Conservation (phyloP, 2,113 vertebrate genomes). For the Cheirogaleus medius region DNA sequence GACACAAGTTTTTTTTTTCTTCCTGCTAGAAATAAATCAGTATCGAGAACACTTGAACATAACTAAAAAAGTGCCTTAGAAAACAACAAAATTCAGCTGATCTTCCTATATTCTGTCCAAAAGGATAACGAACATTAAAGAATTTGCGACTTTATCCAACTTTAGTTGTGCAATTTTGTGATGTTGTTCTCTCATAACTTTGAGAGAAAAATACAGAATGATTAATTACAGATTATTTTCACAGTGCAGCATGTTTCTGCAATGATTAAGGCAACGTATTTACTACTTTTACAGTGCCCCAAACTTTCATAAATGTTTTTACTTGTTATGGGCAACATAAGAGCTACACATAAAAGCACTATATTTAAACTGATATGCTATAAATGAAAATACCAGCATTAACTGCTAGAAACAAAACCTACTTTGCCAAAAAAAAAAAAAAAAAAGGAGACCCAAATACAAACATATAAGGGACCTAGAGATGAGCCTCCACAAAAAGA, state of each 20-base stretch:
- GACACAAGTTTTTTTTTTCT: neutral
- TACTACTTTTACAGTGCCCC: neutral
- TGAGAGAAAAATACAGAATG: neutral
- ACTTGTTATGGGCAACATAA: neutral
- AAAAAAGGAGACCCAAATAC: neutral
- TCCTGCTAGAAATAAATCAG: neutral
- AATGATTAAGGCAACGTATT: neutral
- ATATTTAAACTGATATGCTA: neutral
- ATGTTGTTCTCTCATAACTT: neutral
- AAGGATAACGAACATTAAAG: neutral
- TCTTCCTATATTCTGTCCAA: slow-evolving; percentile 7
- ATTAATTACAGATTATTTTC: neutral
- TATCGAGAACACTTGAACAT: neutral
- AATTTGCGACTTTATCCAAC: neutral
- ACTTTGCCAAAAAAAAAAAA: neutral
- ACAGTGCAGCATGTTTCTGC: neutral
- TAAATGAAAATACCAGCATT: neutral
- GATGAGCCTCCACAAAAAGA: neutral
- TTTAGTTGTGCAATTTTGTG: neutral
- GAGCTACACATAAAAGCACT: neutral
- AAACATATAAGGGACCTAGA: neutral
- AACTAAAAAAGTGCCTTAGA: neutral
- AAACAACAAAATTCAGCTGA: slow-evolving; percentile 16
- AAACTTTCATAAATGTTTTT: neutral
- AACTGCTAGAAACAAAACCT: neutral